These are phyloP conservation scores for Drosophila anomalata DNA, from an alignment of 2,888 invertebrate species.

Conservation along the genomic window DNA sequence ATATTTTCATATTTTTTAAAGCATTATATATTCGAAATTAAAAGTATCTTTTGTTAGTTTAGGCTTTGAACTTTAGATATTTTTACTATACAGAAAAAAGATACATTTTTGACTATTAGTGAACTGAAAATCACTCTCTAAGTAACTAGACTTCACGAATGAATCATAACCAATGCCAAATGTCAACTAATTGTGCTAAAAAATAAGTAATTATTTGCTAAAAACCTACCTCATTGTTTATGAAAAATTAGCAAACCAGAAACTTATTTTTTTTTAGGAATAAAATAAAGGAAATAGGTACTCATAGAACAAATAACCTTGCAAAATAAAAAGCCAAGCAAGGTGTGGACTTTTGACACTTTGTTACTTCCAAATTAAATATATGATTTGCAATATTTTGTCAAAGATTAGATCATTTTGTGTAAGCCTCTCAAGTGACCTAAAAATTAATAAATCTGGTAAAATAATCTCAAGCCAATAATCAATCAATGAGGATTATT, in stretches of 20 bases:
- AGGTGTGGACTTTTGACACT: constrained; percentile 1
- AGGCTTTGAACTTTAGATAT: too few relatives aligned
- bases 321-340: background rate
- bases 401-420: background rate
- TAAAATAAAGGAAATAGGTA: background rate
- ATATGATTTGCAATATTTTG: background rate
- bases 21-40: too few relatives aligned
- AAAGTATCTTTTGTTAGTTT: too few relatives aligned
- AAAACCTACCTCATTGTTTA: background rate
- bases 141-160: too few relatives aligned
- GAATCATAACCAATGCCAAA: background rate
- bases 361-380: background rate
- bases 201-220: background rate
- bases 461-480: background rate
- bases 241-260: background rate
- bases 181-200: background rate
- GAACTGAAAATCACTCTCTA: too few relatives aligned
- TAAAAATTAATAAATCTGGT: background rate
- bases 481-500: background rate
- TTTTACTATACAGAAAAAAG: too few relatives aligned
- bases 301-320: background rate
- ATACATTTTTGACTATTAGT: too few relatives aligned
- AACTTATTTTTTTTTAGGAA: background rate
- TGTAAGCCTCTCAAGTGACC: background rate
- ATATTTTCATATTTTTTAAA: too few relatives aligned